Base-by-base conservation (phyloP, 2,797 vertebrate genomes). In the Premnoplex brunnescens region DNA sequence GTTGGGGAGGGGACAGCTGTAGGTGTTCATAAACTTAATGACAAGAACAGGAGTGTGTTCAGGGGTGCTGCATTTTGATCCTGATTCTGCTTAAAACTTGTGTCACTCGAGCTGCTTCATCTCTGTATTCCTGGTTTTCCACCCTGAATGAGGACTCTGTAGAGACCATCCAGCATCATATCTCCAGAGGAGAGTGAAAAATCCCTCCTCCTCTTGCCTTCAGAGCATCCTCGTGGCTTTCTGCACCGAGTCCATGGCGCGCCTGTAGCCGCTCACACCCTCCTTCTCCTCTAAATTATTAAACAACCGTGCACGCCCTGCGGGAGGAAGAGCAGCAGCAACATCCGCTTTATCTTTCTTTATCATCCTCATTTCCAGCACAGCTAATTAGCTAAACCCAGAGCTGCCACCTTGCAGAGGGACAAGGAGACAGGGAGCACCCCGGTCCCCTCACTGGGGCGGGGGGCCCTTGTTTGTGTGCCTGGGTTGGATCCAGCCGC, bases 261-360 rank as follows among this genome's bases (percentile, higher is more conserved):
- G 10, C 28, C 82, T 63, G 62, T 69, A 43, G 60, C 4, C 3
- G 18, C 89, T 91, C 80, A 49, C 79, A 41, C 88, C 67, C 88
- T 94, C 62, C 94, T 77, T n/a, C 86, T 88, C 80, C 87, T 91
- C 80, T 96, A 34, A 91, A 91, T 97, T 95, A 96, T 95, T 96
- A 80, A 96, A 69, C 89, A 79, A 48, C 82, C 43, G 18, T 83
- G 91, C 83, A 43, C 72, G 19, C 79, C 95, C 94, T 93, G 91
- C 17, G 5, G 92, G 74, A 23, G 6, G 10, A 68, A 14, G 81
- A 93, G 79, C 84, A 62, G 89, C 92, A 79, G 73, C 93, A 91
- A 30, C 76, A 59, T 79, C 86, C 22, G 3, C 92, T 92, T 89
- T 68, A 81, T 90, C 94, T 81, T 64, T 58, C 87, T 85, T 92